Percentiles rank a stretch among this genome's conserved stretches.
phyloP scores from a whole-genome alignment of 2,888 invertebrate species.

The Cryptophagus acutangulus region DNA sequence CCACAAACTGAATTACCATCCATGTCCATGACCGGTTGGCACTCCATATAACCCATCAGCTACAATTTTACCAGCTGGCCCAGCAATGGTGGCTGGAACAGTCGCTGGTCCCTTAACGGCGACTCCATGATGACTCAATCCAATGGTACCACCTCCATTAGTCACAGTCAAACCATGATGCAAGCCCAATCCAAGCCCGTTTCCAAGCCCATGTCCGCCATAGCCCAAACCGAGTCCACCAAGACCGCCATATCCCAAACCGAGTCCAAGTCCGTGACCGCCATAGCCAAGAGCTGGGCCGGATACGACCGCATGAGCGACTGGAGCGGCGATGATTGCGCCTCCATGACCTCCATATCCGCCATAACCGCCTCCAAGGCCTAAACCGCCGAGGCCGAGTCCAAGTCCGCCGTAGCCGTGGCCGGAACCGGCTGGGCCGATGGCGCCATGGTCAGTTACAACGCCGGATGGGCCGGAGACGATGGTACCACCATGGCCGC shows the following conservation, averaged over 20 bases:
- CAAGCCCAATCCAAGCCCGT: constrained; percentile 12
- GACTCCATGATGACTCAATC: constrained; percentile 15
- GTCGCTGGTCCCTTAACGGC: constrained; percentile 23
- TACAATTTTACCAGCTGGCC: constrained; percentile 27
- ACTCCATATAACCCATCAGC: constrained; percentile 40
- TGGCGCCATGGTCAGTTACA: constrained; percentile 19
- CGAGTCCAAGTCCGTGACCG: constrained; percentile 9
- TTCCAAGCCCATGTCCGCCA: constrained; percentile 7
- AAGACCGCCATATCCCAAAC: constrained; percentile 10
- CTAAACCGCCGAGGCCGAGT: neutral
- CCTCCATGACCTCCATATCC: constrained; percentile 5
- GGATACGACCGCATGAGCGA: constrained; percentile 17
- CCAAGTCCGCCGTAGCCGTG: neutral
- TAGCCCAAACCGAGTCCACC: neutral
- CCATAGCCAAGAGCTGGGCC: constrained; percentile 6
- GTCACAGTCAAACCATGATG: constrained; percentile 5
- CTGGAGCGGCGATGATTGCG: constrained; percentile 18
- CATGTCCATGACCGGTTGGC: constrained; percentile 30
- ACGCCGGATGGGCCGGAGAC: constrained; percentile 20
- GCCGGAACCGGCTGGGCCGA: constrained; percentile 19
- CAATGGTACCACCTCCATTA: constrained; percentile 11
- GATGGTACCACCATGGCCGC: constrained; percentile 18
- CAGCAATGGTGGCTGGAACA: constrained; percentile 27
- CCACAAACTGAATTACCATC: too few relatives aligned
- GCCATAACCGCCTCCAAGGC: neutral